Percentiles rank a stretch among this genome's conserved stretches.
Evolutionary conservation across 2,797 vertebrate genomes (phyloP).

Genomic region (Rhabdophis nuchalis): DNA sequence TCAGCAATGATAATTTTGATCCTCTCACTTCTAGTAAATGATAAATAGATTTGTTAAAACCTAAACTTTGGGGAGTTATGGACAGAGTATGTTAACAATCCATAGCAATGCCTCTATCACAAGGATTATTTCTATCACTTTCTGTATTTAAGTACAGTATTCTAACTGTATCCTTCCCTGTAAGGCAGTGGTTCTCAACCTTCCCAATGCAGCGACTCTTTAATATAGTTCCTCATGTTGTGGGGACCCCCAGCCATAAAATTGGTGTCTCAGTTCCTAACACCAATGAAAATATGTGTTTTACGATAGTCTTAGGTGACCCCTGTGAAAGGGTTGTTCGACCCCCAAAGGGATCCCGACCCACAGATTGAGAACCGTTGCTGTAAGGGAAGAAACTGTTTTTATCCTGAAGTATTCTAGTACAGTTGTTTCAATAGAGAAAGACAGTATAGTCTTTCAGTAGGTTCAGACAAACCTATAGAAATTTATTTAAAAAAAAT

Average conservation of each 20-base stretch:
- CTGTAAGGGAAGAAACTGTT: not conserved
- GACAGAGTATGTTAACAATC: not conserved
- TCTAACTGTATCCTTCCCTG: not conserved
- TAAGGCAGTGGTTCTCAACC: too few species aligned
- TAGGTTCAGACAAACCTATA: not conserved
- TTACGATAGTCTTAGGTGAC: too few species aligned
- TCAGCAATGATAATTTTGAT: not conserved
- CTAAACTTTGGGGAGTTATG: slow-evolving; percentile 10
- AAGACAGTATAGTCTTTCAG: not conserved
- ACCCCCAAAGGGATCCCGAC: too few species aligned
- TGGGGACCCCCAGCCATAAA: too few species aligned
- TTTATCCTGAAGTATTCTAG: not conserved
- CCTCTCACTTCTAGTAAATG: slow-evolving; percentile 8
- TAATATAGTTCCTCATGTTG: too few species aligned
- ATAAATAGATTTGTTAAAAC: not conserved
- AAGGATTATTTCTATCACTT: not conserved
- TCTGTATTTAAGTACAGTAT: not conserved
- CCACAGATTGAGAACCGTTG: too few species aligned
- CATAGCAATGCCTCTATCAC: not conserved
- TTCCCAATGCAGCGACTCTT: too few species aligned
- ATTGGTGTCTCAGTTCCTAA: too few species aligned
- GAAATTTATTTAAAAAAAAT: not conserved
- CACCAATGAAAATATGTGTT: too few species aligned
- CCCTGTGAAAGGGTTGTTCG: too few species aligned
- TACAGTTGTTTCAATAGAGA: not conserved